A percentile compares a stretch with the other conserved stretches of the same genome.
These are phyloP conservation scores for Echinometra lucunter DNA, from an alignment of 53 echinoderm and acorn worm genomes.

Conservation along the genomic window DNA sequence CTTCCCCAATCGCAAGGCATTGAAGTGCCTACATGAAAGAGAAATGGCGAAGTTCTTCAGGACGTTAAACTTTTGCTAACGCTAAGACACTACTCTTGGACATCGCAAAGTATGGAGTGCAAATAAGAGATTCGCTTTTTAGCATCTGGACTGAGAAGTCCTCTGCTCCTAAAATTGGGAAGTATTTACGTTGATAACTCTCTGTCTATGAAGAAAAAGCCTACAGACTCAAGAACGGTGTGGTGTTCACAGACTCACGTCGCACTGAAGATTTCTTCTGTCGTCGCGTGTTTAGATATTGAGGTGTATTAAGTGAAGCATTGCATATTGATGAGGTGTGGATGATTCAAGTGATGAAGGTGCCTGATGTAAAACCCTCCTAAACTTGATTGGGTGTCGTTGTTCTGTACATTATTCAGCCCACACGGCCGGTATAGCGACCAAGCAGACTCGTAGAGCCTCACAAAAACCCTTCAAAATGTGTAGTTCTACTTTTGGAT, in stretches of 20 bases:
- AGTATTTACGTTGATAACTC: conserved; percentile 66
- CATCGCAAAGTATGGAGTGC: conserved; percentile 27
- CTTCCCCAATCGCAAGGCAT: neutral
- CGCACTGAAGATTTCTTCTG: neutral
- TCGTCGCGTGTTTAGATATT: neutral
- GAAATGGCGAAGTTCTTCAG: conserved; percentile 17
- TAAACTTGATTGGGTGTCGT: conserved; percentile 40
- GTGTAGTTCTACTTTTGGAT: neutral
- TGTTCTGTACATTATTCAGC: conserved; percentile 26
- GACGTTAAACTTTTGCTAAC: conserved; percentile 49
- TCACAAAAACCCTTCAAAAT: neutral
- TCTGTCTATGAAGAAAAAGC: neutral
- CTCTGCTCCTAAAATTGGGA: neutral
- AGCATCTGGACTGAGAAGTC: conserved; percentile 2
- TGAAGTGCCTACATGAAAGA: neutral
- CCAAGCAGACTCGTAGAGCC: conserved; percentile 57
- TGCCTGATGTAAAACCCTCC: conserved; percentile 20
- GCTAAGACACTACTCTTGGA: conserved; percentile 13
- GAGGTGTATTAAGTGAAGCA: neutral
- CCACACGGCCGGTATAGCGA: conserved; percentile 67
- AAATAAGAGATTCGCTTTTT: conserved; percentile 38
- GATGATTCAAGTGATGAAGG: conserved; percentile 19
- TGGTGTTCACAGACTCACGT: conserved; percentile 46
- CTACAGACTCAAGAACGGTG: conserved; percentile 61
- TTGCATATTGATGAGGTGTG: conserved; percentile 29